Evolutionary conservation across 2,888 invertebrate species (phyloP), one percentile per base, ranked within the genome.

Genomic region (Acanthopleura granulata): DNA sequence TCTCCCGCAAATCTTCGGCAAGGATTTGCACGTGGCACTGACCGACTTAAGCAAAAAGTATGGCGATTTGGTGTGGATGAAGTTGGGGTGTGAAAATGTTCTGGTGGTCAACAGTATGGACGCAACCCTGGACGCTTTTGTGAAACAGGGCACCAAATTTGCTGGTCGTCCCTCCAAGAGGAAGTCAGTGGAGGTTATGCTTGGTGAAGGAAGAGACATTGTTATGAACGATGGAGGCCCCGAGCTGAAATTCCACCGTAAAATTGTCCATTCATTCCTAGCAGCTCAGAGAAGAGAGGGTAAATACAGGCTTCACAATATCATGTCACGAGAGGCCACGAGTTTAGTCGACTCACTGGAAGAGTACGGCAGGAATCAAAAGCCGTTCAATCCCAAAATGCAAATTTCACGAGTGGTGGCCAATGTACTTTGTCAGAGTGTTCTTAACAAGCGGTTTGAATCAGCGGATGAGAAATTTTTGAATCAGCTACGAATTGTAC

Each of bases 31-130:
- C 61, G 74, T 76, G 25, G 78, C 78, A 49, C 74, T 80, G 27
- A 78, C 78, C 14, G 71, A 76, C 51, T 61, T 80, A 49, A 73
- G 76, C n/a, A 73, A 76, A 27, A 40, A 30, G 15, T 78, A 77
- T 49, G 80, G 80, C 18, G 75, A 76, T n/a, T 72, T 78, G 30
- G 75, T 80, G 30, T 78, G 78, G 76, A 40, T 80, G 27, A 76
- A 76, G 49, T 51, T 80, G 49, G 80, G 72, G 0, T 75, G 76
- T 16, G 78, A 80, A 40, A 74, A 77, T 62, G 80, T 80, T 22
- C 61, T 80, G n/a, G 80, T 80, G 40, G 76, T 80, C 15, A 80
- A 77, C 62, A 78, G 72, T 22, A 80, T 80, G 75, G 78, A 80
- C 62, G 77, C 80, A 22, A 78, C 77, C 15, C 66, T 78, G 22